Base-by-base conservation (phyloP, 1,140 invertebrate genomes). In the Bacillus rossius region DNA sequence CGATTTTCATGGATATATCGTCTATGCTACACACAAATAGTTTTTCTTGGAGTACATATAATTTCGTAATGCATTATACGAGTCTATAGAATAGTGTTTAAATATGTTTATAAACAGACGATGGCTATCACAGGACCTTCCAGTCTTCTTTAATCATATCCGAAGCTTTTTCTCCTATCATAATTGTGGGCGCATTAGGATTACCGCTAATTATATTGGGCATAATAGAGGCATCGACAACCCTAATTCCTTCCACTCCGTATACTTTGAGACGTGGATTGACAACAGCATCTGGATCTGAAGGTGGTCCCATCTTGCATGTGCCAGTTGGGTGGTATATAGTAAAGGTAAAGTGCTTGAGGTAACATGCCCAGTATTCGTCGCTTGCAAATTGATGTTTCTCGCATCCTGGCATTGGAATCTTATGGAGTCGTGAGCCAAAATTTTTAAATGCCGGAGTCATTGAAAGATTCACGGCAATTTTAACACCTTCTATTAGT, bases 291-390 rank as follows among this genome's bases (percentile, higher is more conserved):
- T 80, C 83, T 0, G 80, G 77, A 69, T 94, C 91, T 38, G 75
- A 75, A 41, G 74, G 79, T 0, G 87, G 86, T 3, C 92, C 92
- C 92, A 94, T 94, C 71, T 91, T 92, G 63, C 87, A 89, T 0
- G 91, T 94, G 0, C 91, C 85, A 0, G 84, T 81, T 0, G 89
- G 89, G 78, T 94, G 90, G 66, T 93, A 93, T 41, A 92, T 91
- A 0, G 90, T 91, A 61, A 89, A 88, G 0, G 89, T 91, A 60
- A 91, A 91, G 64, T 92, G 88, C 51, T 87, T 77, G 3, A 89
- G 75, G 50, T 85, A 81, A 64, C 92, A 94, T 64, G 88, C 88
- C 89, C 91, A 92, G 69, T 94, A 95, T 38, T 87, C 85, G 64
- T 94, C 90, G 1, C 85, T 85, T 0, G 80, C 76, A 54, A 82